phyloP scores from a whole-genome alignment of 1,140 invertebrate genomes.

The Atta colombica region DNA sequence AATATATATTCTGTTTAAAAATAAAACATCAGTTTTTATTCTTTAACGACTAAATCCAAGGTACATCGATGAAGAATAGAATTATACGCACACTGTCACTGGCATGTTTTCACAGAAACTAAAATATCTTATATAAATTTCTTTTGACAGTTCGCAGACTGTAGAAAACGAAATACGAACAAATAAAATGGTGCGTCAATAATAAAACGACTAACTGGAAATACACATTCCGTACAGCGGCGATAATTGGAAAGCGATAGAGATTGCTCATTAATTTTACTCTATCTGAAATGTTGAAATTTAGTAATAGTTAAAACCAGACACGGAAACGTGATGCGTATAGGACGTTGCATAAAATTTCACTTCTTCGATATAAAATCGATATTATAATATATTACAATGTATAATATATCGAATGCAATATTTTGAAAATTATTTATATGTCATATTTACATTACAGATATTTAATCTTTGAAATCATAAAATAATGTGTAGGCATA shows the following conservation, averaged over 20 bases:
- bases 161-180: slow-evolving; percentile 14
- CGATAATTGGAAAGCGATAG: slow-evolving; percentile 49
- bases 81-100: not conserved
- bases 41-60: not conserved
- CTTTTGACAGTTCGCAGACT: slow-evolving; percentile 11
- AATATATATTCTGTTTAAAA: not conserved
- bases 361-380: not conserved
- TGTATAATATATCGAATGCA: not conserved
- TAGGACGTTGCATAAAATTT: not conserved
- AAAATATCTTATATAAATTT: slow-evolving; percentile 18
- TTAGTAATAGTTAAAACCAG: slow-evolving; percentile 12
- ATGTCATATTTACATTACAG: not conserved
- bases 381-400: not conserved
- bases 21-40: slow-evolving; percentile 20
- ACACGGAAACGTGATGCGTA: not conserved
- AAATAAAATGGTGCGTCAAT: slow-evolving; percentile 1
- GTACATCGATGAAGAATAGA: not conserved
- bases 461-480: not conserved
- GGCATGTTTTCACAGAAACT: slow-evolving; percentile 6
- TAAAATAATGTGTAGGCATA: not conserved
- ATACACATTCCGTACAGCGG: slow-evolving; percentile 24
- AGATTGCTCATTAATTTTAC: slow-evolving; percentile 40
- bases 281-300: slow-evolving; percentile 25
- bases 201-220: slow-evolving; percentile 1
- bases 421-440: not conserved